phyloP scores from a whole-genome alignment of 2,113 vertebrate species.

The Apus apus region DNA sequence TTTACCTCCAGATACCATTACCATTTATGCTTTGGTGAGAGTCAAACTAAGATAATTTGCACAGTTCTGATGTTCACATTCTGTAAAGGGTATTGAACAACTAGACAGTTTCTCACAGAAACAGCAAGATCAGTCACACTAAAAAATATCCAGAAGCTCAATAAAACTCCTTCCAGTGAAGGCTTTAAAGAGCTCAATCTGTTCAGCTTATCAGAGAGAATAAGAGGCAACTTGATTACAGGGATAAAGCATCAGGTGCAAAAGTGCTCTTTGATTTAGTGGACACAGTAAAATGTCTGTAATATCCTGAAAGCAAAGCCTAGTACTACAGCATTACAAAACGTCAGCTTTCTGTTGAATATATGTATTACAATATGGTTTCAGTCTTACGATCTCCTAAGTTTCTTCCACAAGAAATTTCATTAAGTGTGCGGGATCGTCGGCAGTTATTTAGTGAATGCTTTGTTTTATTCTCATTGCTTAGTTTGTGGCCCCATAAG shows the following conservation, averaged over 20 bases:
- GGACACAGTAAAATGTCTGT: neutral
- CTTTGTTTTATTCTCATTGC: slow-evolving; percentile 4
- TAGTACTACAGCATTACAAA: neutral
- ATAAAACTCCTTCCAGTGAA: neutral
- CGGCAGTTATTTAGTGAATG: neutral
- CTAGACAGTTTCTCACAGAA: neutral
- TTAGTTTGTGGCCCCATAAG: neutral
- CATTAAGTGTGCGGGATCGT: neutral
- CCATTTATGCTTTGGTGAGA: neutral
- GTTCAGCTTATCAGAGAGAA: neutral
- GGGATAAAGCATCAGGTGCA: slow-evolving; percentile 27
- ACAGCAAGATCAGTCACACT: neutral
- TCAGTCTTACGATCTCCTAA: neutral
- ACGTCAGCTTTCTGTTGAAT: neutral
- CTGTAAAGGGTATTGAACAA: neutral
- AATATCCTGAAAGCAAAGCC: neutral
- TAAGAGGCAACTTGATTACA: slow-evolving; percentile 22
- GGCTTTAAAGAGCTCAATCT: slow-evolving; percentile 6
- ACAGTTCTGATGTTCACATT: neutral
- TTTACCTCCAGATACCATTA: neutral
- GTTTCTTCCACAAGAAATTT: slow-evolving; percentile 22
- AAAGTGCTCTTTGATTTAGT: slow-evolving; percentile 14
- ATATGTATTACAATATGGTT: neutral
- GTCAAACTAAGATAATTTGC: neutral
- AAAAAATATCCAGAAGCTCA: neutral